Conservation (phyloP, 1,140 invertebrate species). For the Eueides isabella region DNA sequence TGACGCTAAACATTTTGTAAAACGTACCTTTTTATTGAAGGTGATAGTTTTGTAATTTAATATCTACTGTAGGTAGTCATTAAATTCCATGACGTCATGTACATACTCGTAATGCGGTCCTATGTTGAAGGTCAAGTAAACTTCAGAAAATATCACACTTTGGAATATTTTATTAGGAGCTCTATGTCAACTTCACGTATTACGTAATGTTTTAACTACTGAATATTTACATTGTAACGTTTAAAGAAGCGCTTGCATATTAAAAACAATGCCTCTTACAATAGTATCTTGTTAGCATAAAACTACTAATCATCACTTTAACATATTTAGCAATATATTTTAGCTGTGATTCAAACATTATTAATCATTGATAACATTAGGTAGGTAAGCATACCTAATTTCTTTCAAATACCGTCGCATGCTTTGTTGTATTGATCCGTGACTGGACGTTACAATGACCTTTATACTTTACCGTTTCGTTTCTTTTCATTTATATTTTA, state of each 20-base stretch:
- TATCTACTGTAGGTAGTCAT: slow-evolving; percentile 11
- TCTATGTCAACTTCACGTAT: slow-evolving; percentile 37
- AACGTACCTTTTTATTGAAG: background rate
- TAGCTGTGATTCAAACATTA: background rate
- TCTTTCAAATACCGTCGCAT: slow-evolving; percentile 15
- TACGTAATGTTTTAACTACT: slow-evolving; percentile 43
- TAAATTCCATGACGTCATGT: slow-evolving; percentile 29
- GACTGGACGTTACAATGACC: slow-evolving; percentile 10
- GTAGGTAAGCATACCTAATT: slow-evolving; percentile 16
- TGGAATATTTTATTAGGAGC: slow-evolving; percentile 52
- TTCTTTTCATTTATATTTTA: background rate
- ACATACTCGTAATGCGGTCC: slow-evolving; percentile 25
- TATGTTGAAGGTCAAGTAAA: slow-evolving; percentile 60
- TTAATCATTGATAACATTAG: background rate
- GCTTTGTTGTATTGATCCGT: slow-evolving; percentile 16
- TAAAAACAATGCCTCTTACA: background rate
- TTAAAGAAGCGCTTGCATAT: slow-evolving; percentile 19
- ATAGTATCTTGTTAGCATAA: background rate
- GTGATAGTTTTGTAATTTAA: background rate
- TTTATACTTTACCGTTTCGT: background rate
- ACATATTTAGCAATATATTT: background rate
- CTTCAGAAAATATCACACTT: slow-evolving; percentile 55
- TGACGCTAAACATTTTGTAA: background rate
- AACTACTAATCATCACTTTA: background rate
- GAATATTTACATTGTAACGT: slow-evolving; percentile 35